Base-by-base conservation (phyloP, 2,888 invertebrate genomes). In the Pristionchus maxplancki region DNA sequence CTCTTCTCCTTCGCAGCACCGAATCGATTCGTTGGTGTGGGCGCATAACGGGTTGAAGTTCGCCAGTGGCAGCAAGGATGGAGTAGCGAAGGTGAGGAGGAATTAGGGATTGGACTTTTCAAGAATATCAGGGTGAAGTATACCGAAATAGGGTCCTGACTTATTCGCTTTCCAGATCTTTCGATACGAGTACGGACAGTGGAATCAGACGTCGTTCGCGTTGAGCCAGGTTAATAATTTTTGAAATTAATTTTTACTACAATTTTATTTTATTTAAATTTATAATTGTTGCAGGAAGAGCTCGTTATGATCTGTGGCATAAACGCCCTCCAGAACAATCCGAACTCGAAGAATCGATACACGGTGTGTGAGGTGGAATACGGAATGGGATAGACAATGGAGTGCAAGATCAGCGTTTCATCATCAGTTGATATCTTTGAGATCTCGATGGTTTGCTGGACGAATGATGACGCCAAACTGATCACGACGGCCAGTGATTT, bases 381-480 rank as follows among this genome's bases (percentile, higher is more conserved):
- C 28, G n/a, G 37, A 64, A 88, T 62, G 44, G 6, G 44, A 9
- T 44, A 44, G 44, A 6, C 44, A 44, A 44, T 44, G 11, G 44
- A 44, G 24, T 58, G 6, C 53, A 24, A 58, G 1, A 58, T 1
- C 6, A 20, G 6, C 17, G 17, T 58, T 20, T 4, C n/a, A n/a
- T n/a, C n/a, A n/a, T n/a, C n/a, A n/a, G n/a, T n/a, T 58, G 53
- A 58, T 58, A 24, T 58, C 50, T 31, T 48, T 13, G 8, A 89
- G 95, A 98, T 99, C 24, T 98, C 98, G 1, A 99, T 99, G 98
- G 98, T 99, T 11, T 97, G 97, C 89, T 99, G 99, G 99, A 97
- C 97, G 95, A 96, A 96, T 90, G 97, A 97, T 89, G 99, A 99
- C 95, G 96, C 96, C 71, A 97, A 96, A 95, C 97, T 97, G 48